A percentile compares a stretch with the other conserved stretches of the same genome.
These are phyloP conservation scores for Akabosia matsudoensis DNA, from an alignment of 1,140 invertebrate genomes.

Conservation along the genomic window DNA sequence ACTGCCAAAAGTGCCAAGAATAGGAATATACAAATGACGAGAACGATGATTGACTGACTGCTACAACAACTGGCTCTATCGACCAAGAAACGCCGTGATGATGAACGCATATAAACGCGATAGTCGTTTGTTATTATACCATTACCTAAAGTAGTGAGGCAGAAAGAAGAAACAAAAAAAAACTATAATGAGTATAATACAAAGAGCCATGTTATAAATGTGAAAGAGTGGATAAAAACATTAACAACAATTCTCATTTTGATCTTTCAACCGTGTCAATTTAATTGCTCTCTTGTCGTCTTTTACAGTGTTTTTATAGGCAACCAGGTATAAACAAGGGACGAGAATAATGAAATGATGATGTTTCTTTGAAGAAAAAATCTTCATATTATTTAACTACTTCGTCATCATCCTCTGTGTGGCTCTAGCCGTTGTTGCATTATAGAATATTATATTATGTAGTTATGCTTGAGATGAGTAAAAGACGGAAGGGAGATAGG, in stretches of 20 bases:
- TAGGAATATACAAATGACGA: neutral
- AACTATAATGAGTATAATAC: neutral
- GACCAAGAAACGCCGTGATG: neutral
- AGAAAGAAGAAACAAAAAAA: neutral
- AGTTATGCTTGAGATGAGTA: neutral
- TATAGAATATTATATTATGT: neutral
- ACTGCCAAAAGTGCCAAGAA: too few species aligned
- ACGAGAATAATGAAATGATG: neutral
- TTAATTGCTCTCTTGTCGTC: constrained; percentile 27
- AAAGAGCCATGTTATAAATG: too few species aligned
- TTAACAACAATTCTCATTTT: constrained; percentile 30
- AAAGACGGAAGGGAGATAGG: neutral
- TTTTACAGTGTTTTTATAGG: neutral
- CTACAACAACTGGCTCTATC: neutral
- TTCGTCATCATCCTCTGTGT: neutral
- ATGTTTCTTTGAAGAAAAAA: neutral
- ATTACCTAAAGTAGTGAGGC: constrained; percentile 11
- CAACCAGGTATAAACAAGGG: neutral
- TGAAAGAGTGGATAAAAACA: constrained; percentile 28
- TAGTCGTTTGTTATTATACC: constrained; percentile 19
- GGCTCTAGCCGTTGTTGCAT: too few species aligned
- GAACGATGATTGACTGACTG: constrained; percentile 13
- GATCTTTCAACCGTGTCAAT: constrained; percentile 30
- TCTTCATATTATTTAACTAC: neutral
- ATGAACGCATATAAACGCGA: neutral